phyloP scores from a whole-genome alignment of 2,113 vertebrate species.

The Sprattus sprattus region DNA sequence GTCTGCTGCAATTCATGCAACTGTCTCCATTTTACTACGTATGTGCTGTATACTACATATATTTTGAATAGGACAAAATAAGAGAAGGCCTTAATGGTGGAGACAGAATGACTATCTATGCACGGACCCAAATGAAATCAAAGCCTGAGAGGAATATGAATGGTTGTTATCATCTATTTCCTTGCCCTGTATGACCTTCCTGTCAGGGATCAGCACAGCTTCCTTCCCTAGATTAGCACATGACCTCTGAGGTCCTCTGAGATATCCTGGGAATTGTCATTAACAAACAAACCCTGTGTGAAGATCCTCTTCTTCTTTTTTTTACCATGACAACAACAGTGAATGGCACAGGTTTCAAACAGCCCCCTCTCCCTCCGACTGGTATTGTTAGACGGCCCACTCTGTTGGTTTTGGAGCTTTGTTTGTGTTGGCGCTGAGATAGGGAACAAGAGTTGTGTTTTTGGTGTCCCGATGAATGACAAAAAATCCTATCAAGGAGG shows the following conservation, averaged over 20 bases:
- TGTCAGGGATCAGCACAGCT: not conserved
- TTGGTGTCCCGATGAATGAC: not conserved
- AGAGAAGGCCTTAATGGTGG: too few relatives aligned
- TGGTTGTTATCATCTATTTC: not conserved
- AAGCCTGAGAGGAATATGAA: not conserved
- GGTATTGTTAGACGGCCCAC: not conserved
- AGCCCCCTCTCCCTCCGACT: not conserved
- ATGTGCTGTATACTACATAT: too few relatives aligned
- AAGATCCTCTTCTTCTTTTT: not conserved
- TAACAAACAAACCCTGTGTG: conserved; percentile 20
- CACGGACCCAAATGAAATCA: too few relatives aligned
- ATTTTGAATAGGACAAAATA: too few relatives aligned
- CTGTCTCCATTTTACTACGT: not conserved
- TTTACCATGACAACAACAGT: not conserved
- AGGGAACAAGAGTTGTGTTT: not conserved
- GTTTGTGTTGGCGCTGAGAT: not conserved
- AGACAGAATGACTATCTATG: too few relatives aligned
- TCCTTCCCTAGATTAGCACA: not conserved
- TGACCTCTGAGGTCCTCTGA: not conserved
- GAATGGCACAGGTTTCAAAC: not conserved
- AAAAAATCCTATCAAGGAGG: not conserved
- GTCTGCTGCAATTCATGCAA: not conserved
- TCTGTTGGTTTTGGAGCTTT: not conserved
- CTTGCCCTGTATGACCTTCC: not conserved
- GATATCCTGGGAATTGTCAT: not conserved